phyloP scores from a whole-genome alignment of 2,888 invertebrate genomes.

The Phlogophora meticulosa region DNA sequence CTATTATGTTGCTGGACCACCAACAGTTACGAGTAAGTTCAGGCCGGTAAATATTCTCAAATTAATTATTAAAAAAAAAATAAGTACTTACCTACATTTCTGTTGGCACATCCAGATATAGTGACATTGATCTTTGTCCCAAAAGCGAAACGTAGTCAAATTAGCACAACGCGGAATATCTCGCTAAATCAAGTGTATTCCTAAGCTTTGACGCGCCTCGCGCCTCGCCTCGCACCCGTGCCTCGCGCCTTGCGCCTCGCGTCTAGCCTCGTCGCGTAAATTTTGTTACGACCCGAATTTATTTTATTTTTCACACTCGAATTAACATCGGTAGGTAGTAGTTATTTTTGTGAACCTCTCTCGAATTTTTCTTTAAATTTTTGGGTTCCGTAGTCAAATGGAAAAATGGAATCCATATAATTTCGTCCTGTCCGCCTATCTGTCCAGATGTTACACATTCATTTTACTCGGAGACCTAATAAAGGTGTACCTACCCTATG shows the following conservation, averaged over 20 bases:
- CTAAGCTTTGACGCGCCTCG: slow-evolving; percentile 51
- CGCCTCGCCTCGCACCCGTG: slow-evolving; percentile 21
- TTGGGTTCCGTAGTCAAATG: too few species aligned
- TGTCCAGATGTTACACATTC: too few species aligned
- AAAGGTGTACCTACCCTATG: too few species aligned
- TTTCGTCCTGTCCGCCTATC: too few species aligned
- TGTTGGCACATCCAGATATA: slow-evolving; percentile 36
- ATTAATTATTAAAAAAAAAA: too few species aligned
- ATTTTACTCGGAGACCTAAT: too few species aligned
- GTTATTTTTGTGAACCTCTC: slow-evolving; percentile 69
- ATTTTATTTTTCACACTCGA: slow-evolving; percentile 59
- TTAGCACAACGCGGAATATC: slow-evolving; percentile 79
- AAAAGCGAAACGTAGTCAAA: slow-evolving; percentile 71
- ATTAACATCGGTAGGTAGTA: slow-evolving; percentile 27
- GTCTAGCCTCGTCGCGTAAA: slow-evolving; percentile 49
- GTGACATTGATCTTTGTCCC: slow-evolving; percentile 23
- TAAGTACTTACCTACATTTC: neutral
- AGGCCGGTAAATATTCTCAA: too few species aligned
- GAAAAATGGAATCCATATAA: too few species aligned
- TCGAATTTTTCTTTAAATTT: slow-evolving; percentile 1
- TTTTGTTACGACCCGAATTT: slow-evolving; percentile 58
- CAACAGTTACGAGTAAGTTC: too few species aligned
- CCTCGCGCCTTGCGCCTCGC: slow-evolving; percentile 20
- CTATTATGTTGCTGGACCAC: too few species aligned
- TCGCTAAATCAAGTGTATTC: slow-evolving; percentile 77